Conservation (phyloP, 92 coral and sea anemone genomes). For the Montipora capitata region DNA sequence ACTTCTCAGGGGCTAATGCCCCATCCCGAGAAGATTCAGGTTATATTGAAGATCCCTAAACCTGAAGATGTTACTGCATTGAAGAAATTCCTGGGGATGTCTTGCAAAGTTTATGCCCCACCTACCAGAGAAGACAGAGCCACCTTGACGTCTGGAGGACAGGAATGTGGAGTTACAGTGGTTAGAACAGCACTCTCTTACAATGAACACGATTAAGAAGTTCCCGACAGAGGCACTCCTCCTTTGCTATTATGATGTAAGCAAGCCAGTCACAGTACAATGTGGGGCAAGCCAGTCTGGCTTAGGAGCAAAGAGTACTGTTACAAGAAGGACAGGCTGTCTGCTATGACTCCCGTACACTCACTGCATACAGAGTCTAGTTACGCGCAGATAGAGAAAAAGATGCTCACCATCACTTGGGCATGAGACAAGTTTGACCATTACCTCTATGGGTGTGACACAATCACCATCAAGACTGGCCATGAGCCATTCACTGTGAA, state of each 20-base stretch:
- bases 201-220: constrained; percentile 58
- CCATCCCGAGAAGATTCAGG: constrained; percentile 61
- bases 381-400: constrained; percentile 55
- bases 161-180: constrained; percentile 66
- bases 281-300: constrained; percentile 70
- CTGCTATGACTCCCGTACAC: constrained; percentile 51
- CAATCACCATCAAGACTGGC: constrained; percentile 37
- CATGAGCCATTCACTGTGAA: constrained; percentile 50
- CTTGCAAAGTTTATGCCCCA: constrained; percentile 70
- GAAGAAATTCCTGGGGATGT: constrained; percentile 63
- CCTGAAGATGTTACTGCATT: constrained; percentile 21
- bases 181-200: constrained; percentile 42
- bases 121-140: constrained; percentile 66
- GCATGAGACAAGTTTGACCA: constrained; percentile 66
- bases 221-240: constrained; percentile 56
- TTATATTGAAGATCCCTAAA: constrained; percentile 16
- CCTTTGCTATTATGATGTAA: constrained; percentile 55
- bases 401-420: constrained; percentile 60
- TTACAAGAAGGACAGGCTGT: constrained; percentile 67
- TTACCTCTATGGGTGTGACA: constrained; percentile 56
- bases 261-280: constrained; percentile 66
- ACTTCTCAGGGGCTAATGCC: constrained; percentile 62
- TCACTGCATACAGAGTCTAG: constrained; percentile 40
- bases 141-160: constrained; percentile 38
- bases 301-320: constrained; percentile 45